phyloP scores from a whole-genome alignment of 2,888 invertebrate species.

The Ochropleura plecta region DNA sequence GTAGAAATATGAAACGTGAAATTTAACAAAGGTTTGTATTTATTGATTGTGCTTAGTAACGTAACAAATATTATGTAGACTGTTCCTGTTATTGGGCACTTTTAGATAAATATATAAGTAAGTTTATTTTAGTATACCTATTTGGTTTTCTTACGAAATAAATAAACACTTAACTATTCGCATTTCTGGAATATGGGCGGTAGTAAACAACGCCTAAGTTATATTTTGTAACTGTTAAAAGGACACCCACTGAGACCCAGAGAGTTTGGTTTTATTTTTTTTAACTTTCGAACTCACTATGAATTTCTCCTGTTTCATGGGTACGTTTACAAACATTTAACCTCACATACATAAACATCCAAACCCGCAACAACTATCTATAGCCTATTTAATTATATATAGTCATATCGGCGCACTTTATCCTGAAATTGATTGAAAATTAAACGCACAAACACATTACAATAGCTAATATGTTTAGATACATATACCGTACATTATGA shows the following conservation, averaged over 20 bases:
- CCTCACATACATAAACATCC: too few relatives aligned
- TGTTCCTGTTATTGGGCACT: constrained; percentile 70
- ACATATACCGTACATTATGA: too few relatives aligned
- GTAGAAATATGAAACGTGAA: constrained; percentile 75
- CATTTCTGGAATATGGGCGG: not conserved
- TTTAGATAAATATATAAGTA: constrained; percentile 70
- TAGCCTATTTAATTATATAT: too few relatives aligned
- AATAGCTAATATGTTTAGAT: too few relatives aligned
- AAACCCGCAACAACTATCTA: too few relatives aligned
- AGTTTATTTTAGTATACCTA: constrained; percentile 43
- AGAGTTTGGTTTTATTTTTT: not conserved
- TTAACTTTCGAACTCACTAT: too few relatives aligned
- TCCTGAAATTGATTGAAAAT: too few relatives aligned
- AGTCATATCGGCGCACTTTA: too few relatives aligned
- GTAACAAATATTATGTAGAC: constrained; percentile 85
- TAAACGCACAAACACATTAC: too few relatives aligned
- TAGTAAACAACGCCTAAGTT: not conserved
- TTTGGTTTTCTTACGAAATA: constrained; percentile 25
- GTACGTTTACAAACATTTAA: too few relatives aligned
- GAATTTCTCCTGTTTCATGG: too few relatives aligned
- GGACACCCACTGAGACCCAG: not conserved
- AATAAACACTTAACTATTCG: constrained; percentile 34
- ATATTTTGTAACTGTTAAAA: not conserved
- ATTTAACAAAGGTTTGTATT: constrained; percentile 81
- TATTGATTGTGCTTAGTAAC: constrained; percentile 77